Conservation (phyloP, 1,140 invertebrate species). For the Penaeus vannamei region DNA sequence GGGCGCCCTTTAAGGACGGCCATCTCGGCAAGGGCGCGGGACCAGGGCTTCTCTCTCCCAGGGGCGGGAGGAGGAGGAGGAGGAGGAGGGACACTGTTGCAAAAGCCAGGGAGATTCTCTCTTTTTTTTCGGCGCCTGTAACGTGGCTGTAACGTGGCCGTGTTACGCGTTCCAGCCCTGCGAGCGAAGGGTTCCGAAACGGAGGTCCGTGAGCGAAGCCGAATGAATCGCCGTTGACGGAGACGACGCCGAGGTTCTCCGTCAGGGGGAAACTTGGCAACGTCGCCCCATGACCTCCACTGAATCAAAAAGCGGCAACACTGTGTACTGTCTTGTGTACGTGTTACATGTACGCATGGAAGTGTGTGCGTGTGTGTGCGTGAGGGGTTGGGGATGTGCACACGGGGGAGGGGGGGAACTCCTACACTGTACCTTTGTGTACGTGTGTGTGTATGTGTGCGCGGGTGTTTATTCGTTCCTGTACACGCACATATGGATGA, state of each 20-base stretch:
- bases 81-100: no score
- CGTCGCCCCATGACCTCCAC: constrained; percentile 59
- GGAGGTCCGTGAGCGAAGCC: constrained; percentile 40
- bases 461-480: no score
- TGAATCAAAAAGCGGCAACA: constrained; percentile 57
- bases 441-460: constrained; percentile 22
- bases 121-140: no score
- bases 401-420: no score
- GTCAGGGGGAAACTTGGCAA: constrained; percentile 35
- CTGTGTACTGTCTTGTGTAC: constrained; percentile 47
- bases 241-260: background rate
- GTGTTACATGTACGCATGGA: background rate
- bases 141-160: no score
- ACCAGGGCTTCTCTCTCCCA: no score
- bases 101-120: no score
- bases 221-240: constrained; percentile 27
- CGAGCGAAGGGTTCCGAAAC: background rate
- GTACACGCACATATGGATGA: no score
- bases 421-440: background rate
- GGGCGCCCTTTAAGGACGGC: no score
- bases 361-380: constrained; percentile 4
- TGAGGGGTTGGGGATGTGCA: constrained; percentile 16
- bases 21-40: no score
- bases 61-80: no score
- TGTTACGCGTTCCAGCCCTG: no score